A percentile compares a stretch with the other conserved stretches of the same genome.
Evolutionary conservation across 2,888 invertebrate genomes (phyloP).

Genomic region (Lithophane semibrunnea): DNA sequence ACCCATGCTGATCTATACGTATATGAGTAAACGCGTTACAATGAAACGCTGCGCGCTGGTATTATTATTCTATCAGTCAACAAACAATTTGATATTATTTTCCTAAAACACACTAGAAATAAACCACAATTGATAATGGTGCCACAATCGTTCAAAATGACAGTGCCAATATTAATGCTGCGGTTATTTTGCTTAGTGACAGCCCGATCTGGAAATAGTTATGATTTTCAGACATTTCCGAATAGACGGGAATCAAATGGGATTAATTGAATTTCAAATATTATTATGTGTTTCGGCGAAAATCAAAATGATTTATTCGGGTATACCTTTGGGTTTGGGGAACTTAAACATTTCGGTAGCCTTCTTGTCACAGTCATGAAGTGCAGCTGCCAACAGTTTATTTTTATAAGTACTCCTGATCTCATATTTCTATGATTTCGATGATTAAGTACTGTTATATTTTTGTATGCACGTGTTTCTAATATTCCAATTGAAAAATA

Average conservation of each 20-base stretch:
- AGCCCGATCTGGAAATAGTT: slow-evolving; percentile 7
- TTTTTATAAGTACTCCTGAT: no score
- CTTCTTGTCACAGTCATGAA: no score
- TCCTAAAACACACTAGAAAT: slow-evolving; percentile 17
- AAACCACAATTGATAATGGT: slow-evolving; percentile 22
- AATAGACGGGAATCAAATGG: slow-evolving; percentile 1
- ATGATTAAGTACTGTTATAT: no score
- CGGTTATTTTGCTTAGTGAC: slow-evolving; percentile 36
- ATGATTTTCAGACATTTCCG: slow-evolving; percentile 18
- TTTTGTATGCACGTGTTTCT: no score
- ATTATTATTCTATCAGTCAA: background rate
- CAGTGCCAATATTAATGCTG: slow-evolving; percentile 35
- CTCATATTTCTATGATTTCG: no score
- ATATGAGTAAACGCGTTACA: background rate
- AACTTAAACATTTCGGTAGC: no score
- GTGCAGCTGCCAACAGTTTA: no score
- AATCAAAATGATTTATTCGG: background rate
- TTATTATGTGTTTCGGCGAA: background rate
- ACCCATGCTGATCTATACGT: background rate
- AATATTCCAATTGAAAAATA: no score
- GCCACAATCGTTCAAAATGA: slow-evolving; percentile 18
- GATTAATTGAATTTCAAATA: background rate
- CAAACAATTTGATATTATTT: slow-evolving; percentile 7
- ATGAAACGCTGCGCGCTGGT: background rate
- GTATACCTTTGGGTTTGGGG: no score